These are phyloP conservation scores for Notodromas monacha DNA, from an alignment of 2,888 invertebrate species.

Conservation along the genomic window DNA sequence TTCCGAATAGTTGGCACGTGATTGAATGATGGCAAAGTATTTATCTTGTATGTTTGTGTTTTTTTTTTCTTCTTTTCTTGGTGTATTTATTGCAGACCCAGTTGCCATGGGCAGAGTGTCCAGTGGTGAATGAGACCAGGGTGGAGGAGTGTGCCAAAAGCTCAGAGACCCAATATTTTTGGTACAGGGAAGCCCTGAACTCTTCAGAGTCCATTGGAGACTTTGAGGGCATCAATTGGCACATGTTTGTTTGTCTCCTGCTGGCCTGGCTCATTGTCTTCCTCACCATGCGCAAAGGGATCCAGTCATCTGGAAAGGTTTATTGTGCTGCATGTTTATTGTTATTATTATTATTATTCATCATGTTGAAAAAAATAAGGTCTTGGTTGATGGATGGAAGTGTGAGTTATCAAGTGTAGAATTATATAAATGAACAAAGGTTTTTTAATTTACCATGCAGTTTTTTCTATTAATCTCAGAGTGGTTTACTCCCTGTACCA, in stretches of 20 bases:
- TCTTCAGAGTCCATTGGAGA: constrained; percentile 53
- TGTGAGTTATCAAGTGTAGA: too few relatives aligned
- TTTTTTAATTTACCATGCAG: too few relatives aligned
- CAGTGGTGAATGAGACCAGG: constrained; percentile 28
- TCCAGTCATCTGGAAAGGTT: constrained; percentile 72
- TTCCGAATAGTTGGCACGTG: too few relatives aligned
- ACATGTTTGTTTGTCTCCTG: constrained; percentile 57
- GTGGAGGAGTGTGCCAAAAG: constrained; percentile 43
- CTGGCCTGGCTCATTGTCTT: constrained; percentile 69
- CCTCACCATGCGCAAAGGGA: constrained; percentile 82
- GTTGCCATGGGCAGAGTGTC: constrained; percentile 55
- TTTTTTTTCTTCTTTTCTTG: not conserved
- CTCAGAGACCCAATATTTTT: constrained; percentile 63
- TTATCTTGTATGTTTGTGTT: too few relatives aligned
- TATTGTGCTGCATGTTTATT: too few relatives aligned
- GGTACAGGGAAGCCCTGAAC: constrained; percentile 64
- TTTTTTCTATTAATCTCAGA: too few relatives aligned
- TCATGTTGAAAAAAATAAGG: too few relatives aligned
- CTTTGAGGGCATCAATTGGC: constrained; percentile 56
- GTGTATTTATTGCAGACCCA: constrained; percentile 24
- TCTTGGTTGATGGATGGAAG: too few relatives aligned
- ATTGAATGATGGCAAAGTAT: too few relatives aligned
- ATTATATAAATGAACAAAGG: too few relatives aligned
- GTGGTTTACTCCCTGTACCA: too few relatives aligned
- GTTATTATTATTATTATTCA: too few relatives aligned